These are phyloP conservation scores for Chitala chitala DNA, from an alignment of 2,113 vertebrate species.

Conservation along the genomic window DNA sequence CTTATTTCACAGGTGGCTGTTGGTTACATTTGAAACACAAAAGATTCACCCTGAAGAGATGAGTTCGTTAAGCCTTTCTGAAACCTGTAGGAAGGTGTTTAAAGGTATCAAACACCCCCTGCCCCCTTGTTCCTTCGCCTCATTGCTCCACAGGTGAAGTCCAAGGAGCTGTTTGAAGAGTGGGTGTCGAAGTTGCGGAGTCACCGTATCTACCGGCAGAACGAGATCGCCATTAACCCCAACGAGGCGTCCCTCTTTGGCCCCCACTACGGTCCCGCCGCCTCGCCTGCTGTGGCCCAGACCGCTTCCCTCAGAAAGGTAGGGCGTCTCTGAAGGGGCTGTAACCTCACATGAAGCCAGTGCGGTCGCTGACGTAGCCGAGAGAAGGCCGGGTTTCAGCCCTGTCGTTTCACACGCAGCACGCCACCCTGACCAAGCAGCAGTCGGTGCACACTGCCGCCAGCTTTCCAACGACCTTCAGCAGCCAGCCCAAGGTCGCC, in stretches of 20 bases:
- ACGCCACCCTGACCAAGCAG: slow-evolving; percentile 72
- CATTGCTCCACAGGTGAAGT: slow-evolving; percentile 81
- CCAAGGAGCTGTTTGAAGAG: slow-evolving; percentile 80
- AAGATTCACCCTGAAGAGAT: not conserved
- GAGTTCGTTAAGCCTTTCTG: not conserved
- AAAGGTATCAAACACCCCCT: not conserved
- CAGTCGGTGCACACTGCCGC: slow-evolving; percentile 64
- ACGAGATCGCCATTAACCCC: slow-evolving; percentile 88
- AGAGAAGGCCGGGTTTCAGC: too few species aligned
- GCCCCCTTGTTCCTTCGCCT: too few species aligned
- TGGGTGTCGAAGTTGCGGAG: slow-evolving; percentile 87
- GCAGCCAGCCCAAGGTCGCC: slow-evolving; percentile 68
- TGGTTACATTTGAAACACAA: not conserved
- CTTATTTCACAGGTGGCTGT: not conserved
- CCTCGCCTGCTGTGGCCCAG: slow-evolving; percentile 58
- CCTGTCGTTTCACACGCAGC: slow-evolving; percentile 50
- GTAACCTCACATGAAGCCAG: too few species aligned
- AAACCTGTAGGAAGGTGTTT: not conserved
- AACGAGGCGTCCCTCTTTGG: slow-evolving; percentile 73
- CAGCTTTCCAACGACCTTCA: slow-evolving; percentile 58
- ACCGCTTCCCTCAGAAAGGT: slow-evolving; percentile 71
- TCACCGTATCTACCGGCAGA: slow-evolving; percentile 88
- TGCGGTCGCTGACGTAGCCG: too few species aligned
- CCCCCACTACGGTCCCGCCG: slow-evolving; percentile 52
- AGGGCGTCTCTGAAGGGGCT: slow-evolving; percentile 36